A percentile compares a stretch with the other conserved stretches of the same genome.
Conservation (phyloP, 2,888 invertebrate genomes). For the Stenolophus ochropezus region DNA sequence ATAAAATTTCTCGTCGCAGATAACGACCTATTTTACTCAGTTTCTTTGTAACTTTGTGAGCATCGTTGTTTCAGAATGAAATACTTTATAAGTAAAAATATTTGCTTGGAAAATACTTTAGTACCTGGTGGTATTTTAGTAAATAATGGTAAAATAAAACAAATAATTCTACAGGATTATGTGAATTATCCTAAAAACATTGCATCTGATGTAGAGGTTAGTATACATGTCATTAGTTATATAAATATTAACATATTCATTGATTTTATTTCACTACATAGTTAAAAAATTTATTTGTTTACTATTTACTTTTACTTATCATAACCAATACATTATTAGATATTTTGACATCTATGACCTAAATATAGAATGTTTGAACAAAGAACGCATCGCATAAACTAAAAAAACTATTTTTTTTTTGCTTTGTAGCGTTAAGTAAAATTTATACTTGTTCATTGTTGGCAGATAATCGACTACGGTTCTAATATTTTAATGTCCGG, state of each 20-base stretch:
- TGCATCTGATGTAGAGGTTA: slow-evolving; percentile 73
- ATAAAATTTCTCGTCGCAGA: not conserved
- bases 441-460: too few species aligned
- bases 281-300: too few species aligned
- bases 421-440: too few species aligned
- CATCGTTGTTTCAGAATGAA: too few species aligned
- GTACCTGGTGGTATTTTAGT: slow-evolving; percentile 79
- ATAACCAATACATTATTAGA: too few species aligned
- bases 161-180: slow-evolving; percentile 74
- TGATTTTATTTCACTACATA: too few species aligned
- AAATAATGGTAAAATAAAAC: slow-evolving; percentile 76
- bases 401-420: too few species aligned
- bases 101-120: slow-evolving; percentile 76
- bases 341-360: too few species aligned
- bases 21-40: not conserved
- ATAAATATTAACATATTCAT: too few species aligned
- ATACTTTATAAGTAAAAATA: slow-evolving; percentile 72
- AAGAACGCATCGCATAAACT: too few species aligned
- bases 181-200: slow-evolving; percentile 69
- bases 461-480: slow-evolving; percentile 74
- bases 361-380: too few species aligned
- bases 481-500: slow-evolving; percentile 80
- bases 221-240: slow-evolving; percentile 30
- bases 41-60: not conserved
- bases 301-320: too few species aligned